Evolutionary conservation across 2,797 vertebrate species (phyloP).

Genomic region (Poecilia gillii): DNA sequence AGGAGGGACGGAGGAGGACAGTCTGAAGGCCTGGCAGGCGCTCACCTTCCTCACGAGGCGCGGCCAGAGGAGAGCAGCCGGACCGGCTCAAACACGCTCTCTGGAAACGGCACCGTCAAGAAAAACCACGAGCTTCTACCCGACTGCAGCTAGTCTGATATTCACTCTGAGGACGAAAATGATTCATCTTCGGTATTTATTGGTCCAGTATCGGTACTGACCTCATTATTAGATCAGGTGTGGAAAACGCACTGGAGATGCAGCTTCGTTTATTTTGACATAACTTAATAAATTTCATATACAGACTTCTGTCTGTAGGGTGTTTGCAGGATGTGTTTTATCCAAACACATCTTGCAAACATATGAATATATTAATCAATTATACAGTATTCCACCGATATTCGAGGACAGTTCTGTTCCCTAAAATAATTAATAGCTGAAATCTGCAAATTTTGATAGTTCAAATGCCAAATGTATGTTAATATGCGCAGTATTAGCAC

Average conservation of each 20-base stretch:
- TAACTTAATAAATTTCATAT: no score
- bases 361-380: no score
- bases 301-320: no score
- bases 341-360: no score
- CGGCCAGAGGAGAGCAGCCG: slow-evolving; percentile 41
- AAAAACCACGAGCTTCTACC: neutral
- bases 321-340: no score
- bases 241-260: neutral
- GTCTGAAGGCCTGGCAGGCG: slow-evolving; percentile 54
- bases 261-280: no score
- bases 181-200: neutral
- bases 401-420: no score
- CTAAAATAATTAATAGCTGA: no score
- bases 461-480: no score
- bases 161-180: neutral
- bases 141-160: neutral
- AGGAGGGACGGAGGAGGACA: slow-evolving; percentile 51
- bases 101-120: neutral
- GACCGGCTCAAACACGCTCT: neutral
- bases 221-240: neutral
- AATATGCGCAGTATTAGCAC: no score
- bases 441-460: no score
- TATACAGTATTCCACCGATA: no score
- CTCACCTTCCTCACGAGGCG: slow-evolving; percentile 38
- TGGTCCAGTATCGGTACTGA: neutral